Base-by-base conservation (phyloP, 64 coral and sea anemone genomes). In the Porites lutea region DNA sequence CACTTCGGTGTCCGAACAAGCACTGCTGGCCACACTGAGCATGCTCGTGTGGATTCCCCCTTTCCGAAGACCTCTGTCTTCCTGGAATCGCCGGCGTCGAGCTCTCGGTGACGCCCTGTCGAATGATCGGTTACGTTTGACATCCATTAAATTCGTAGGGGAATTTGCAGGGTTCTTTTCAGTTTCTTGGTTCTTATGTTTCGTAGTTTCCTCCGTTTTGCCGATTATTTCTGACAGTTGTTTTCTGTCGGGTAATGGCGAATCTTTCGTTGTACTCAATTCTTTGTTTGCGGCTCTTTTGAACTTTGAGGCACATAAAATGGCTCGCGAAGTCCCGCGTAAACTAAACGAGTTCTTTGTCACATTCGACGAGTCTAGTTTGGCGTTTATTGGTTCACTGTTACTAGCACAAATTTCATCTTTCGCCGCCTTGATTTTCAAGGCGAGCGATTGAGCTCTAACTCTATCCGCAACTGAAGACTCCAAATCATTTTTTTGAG, bases 41-140 rank as follows among this genome's bases (percentile, higher is more conserved):
- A 93, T 73, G 84, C 95, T 96, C n/a, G 68, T 96, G 73, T 96
- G 95, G 57, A 93, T 75, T 15, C 82, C 88, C 16, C n/a, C 67
- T 73, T 59, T 86, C 70, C 64, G 72, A 73, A 74, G 53, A 45
- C 46, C 75, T 72, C 86, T 85, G 54, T 94, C 81, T 4, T 13
- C 14, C 45, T 23, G 73, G n/a, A 65, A 77, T 49, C 71, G 69
- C 19, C 70, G 86, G 8, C 61, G 81, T 53, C 47, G 45, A 18
- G 18, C 20, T 9, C 48, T 69, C 46, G 81, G 81, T 11, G 81
- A 84, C 14, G 12, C 13, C 46, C 64, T 69, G 16, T 22, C 63
- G 2, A 65, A 16, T 51, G 81, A 52, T 10, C 69, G 62, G 18
- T 46, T 68, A 7, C 44, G 45, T 51, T 67, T 69, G 18, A 67